Conservation (phyloP, 1,140 invertebrate species). For the Bemisia tabaci region DNA sequence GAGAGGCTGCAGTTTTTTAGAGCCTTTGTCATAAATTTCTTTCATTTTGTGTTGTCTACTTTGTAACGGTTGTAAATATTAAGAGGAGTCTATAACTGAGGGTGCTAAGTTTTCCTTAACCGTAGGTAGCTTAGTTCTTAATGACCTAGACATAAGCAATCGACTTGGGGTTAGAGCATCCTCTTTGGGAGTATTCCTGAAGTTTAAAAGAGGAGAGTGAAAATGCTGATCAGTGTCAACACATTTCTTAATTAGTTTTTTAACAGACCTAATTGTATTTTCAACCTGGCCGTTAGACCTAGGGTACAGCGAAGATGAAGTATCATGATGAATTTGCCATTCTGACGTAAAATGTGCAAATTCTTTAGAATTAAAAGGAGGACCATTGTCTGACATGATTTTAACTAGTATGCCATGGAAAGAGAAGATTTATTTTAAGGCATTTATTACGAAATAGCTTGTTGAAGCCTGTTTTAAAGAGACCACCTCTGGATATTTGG, state of each 20-base stretch:
- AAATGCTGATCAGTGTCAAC: slow-evolving; percentile 1
- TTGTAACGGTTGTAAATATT: neutral
- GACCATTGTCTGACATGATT: slow-evolving; percentile 26
- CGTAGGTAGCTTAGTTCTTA: slow-evolving; percentile 1
- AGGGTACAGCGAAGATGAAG: slow-evolving; percentile 10
- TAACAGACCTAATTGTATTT: too few relatives aligned
- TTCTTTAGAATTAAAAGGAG: too few relatives aligned
- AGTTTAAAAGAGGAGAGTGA: slow-evolving; percentile 9
- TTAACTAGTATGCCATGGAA: slow-evolving; percentile 23
- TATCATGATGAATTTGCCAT: too few relatives aligned
- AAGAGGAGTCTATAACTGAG: neutral
- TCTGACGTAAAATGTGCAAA: too few relatives aligned
- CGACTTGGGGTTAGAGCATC: too few relatives aligned
- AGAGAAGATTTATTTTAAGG: slow-evolving; percentile 24
- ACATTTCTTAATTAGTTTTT: slow-evolving; percentile 12
- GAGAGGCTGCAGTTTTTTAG: slow-evolving; percentile 1
- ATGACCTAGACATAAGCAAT: slow-evolving; percentile 2
- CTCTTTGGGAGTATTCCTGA: slow-evolving; percentile 10
- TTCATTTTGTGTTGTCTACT: slow-evolving; percentile 3
- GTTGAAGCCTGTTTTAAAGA: slow-evolving; percentile 4
- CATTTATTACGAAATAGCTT: too few relatives aligned
- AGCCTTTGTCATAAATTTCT: slow-evolving; percentile 2
- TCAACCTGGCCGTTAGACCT: too few relatives aligned
- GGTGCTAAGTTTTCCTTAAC: neutral
- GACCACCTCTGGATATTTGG: slow-evolving; percentile 16